Conservation (phyloP, 1,140 invertebrate genomes). For the Ceratosolen solmsi region DNA sequence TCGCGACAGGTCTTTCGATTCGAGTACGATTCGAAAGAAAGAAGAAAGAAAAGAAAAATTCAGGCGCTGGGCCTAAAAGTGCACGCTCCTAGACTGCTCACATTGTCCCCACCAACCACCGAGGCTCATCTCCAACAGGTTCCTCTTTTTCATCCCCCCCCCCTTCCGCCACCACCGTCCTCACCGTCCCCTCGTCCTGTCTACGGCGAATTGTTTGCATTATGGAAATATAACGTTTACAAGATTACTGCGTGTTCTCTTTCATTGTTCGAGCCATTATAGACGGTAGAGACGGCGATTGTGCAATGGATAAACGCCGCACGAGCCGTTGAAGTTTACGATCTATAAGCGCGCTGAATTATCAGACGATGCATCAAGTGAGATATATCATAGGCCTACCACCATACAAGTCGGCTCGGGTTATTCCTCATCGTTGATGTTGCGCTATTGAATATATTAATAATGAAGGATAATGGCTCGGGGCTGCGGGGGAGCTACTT, state of each 20-base stretch:
- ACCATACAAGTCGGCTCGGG: neutral
- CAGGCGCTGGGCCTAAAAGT: neutral
- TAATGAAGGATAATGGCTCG: slow-evolving; percentile 29
- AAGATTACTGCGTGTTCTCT: slow-evolving; percentile 9
- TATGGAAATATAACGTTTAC: slow-evolving; percentile 34
- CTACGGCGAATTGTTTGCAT: neutral
- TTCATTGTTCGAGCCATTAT: slow-evolving; percentile 3
- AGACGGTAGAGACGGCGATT: slow-evolving; percentile 7
- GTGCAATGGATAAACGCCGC: slow-evolving; percentile 37
- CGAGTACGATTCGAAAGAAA: neutral
- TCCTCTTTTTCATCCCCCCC: neutral
- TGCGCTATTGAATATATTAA: slow-evolving; percentile 30
- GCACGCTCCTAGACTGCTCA: neutral
- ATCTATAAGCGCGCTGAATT: slow-evolving; percentile 25
- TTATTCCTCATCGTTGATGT: slow-evolving; percentile 14
- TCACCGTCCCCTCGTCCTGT: neutral
- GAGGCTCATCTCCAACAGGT: slow-evolving; percentile 18
- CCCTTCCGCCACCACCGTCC: neutral
- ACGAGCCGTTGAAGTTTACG: slow-evolving; percentile 25
- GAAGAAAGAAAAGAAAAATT: too few relatives aligned
- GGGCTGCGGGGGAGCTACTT: slow-evolving; percentile 24
- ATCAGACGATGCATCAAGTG: slow-evolving; percentile 37
- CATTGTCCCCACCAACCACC: neutral
- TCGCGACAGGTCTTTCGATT: too few relatives aligned
- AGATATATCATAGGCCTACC: slow-evolving; percentile 10